Conservation (phyloP, 2,888 invertebrate genomes). For the Lasioglossum figueresi region DNA sequence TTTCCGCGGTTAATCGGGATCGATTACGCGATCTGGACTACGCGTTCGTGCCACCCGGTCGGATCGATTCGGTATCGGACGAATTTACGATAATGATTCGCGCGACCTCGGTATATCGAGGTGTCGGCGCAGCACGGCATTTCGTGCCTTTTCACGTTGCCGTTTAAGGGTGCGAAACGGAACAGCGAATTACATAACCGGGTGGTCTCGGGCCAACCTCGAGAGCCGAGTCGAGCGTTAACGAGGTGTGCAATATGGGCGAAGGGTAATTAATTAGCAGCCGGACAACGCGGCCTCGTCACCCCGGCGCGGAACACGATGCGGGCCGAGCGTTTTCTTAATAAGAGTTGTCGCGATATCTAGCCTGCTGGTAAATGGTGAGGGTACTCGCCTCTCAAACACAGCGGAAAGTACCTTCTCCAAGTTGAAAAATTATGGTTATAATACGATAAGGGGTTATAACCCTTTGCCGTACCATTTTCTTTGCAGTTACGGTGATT, state of each 20-base stretch:
- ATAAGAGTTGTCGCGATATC: constrained; percentile 38
- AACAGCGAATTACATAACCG: constrained; percentile 59
- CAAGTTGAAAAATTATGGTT: not conserved
- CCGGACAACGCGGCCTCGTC: constrained; percentile 30
- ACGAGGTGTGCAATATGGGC: constrained; percentile 76
- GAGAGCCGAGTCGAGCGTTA: constrained; percentile 55
- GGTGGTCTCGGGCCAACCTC: constrained; percentile 41
- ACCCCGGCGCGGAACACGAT: constrained; percentile 33
- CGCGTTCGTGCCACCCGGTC: not conserved
- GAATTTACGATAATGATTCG: constrained; percentile 36
- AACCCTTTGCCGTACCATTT: no score
- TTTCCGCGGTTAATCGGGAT: constrained; percentile 30
- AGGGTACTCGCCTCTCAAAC: not conserved
- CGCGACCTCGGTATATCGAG: constrained; percentile 14
- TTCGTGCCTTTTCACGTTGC: constrained; percentile 35
- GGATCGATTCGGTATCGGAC: not conserved
- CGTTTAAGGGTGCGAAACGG: constrained; percentile 50
- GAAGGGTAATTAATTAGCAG: constrained; percentile 73
- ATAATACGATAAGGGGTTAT: no score
- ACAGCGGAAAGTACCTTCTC: not conserved
- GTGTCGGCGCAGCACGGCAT: constrained; percentile 7
- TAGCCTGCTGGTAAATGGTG: not conserved
- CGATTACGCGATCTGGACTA: constrained; percentile 28
- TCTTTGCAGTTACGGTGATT: no score
- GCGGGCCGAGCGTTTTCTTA: constrained; percentile 38